Base-by-base conservation (phyloP, 1,140 invertebrate species). In the Procambarus clarkii region DNA sequence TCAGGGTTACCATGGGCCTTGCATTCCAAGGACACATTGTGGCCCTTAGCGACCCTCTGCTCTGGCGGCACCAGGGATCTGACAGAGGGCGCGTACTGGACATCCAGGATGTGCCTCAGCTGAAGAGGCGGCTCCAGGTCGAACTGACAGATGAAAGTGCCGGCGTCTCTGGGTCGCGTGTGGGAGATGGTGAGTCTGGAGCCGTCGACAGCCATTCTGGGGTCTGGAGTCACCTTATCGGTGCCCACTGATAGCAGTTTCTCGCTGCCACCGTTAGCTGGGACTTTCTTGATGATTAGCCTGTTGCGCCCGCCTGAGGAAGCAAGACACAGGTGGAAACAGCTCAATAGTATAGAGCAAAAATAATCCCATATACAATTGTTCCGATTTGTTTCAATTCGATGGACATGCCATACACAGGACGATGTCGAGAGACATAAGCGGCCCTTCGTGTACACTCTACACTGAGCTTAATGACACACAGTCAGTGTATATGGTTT, bases 101-200 rank as follows among this genome's bases (percentile, higher is more conserved):
- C 76, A 64, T 87, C 76, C 24, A 87, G 46, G 48, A 76, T 87
- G 76, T 87, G 86, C 18, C 77, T 50, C 76, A 87, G 76, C 50
- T 87, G 76, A 24, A 87, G 50, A n/a, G 86, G 86, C 50, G 86
- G 86, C 76, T 87, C 86, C 24, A 87, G 74, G 50, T 87, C 86
- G 76, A 87, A 87, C 13, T 78, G 76, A 54, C 86, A 87, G 86
- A 87, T 50, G 86, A 87, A 87, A n/a, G 77, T 80, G 34, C 86
- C 86, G 9, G 86, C 86, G 76, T 87, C 86, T 44, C 77, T 54
- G 2, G 76, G 86, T 5, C 76, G 24, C 3, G 76, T 69, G 86
- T 87, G 86, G 76, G 76, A 79, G 86, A 87, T 87, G 86, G 86
- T 87, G 74, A 87, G 86, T 7, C 86, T 50, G 3, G 76, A 58